Base-by-base conservation (phyloP, 2,888 invertebrate genomes). In the Mesorhabditis belari region DNA sequence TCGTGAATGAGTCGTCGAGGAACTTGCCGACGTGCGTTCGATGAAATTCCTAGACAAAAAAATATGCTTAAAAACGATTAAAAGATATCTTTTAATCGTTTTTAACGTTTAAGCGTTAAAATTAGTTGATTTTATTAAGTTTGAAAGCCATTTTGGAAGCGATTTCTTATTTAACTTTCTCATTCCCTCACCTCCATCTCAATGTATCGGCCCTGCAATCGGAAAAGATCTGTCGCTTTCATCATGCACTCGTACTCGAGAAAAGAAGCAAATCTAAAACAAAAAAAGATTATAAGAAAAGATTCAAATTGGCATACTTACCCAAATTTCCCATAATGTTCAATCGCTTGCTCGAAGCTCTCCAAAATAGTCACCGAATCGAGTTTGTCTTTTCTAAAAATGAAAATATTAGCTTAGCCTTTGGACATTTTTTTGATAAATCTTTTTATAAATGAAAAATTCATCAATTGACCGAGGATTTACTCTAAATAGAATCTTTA, bases 181-280 rank as follows among this genome's bases (percentile, higher is more conserved):
- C n/a, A n/a, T n/a, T n/a, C n/a, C 5, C 56, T 35, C 21, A 69
- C 73, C 69, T 78, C 79, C 58, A 76, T 70, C 50, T 76, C 71
- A 25, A 79, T 69, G 63, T 66, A 76, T 55, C 68, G 60, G 52
- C 73, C 58, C 50, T 75, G 71, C 19, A 65, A 54, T n/a, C 66
- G 55, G 52, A 70, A 70, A 29, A 73, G 66, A 29, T 64, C 63
- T 6, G 74, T 67, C 1, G 75, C 77, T 53, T 74, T 64, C 69
- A 80, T 73, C 65, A 81, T 73, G 57, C 79, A 75, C 61, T 81
- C 79, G 62, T 75, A 80, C 54, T 80, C 80, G 19, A 80, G 54
- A 53, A 62, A 62, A 4, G 74, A 74, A 17, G 77, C 77, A 58
- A 79, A 73, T 17, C 44, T 35, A 35, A 35, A 35, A n/a, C 12